These are phyloP conservation scores for Callinectes sapidus DNA, from an alignment of 2,888 invertebrate genomes.

Conservation along the genomic window DNA sequence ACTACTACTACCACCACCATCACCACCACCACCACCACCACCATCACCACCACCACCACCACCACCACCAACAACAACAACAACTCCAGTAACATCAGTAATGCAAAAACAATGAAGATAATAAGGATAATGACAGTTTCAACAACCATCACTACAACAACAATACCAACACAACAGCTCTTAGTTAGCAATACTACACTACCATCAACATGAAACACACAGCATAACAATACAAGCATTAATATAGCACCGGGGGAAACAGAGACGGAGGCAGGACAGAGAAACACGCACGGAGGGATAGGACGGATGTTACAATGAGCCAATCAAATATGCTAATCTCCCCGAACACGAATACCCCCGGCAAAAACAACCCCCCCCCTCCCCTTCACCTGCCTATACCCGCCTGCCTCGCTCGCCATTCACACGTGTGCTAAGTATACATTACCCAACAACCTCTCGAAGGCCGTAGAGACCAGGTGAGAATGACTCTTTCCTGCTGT, in stretches of 20 bases:
- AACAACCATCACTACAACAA: neutral
- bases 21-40: too few species aligned
- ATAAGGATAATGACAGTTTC: neutral
- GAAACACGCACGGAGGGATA: neutral
- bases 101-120: neutral
- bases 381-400: too few species aligned
- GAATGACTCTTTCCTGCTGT: conserved; percentile 20
- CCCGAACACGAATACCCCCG: neutral
- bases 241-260: neutral
- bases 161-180: neutral
- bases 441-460: neutral
- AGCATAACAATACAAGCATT: neutral
- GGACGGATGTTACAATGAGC: neutral
- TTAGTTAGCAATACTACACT: neutral
- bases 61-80: neutral
- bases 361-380: neutral
- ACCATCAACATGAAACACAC: neutral
- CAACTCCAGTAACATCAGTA: neutral
- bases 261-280: neutral
- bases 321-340: conserved; percentile 32
- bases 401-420: neutral
- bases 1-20: neutral
- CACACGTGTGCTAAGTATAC: neutral
- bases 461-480: neutral
- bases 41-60: too few species aligned